Percentiles rank a stretch among this genome's conserved stretches.
These are phyloP conservation scores for Pollenia griseotomentosa DNA, from an alignment of 2,888 invertebrate genomes.

Conservation along the genomic window DNA sequence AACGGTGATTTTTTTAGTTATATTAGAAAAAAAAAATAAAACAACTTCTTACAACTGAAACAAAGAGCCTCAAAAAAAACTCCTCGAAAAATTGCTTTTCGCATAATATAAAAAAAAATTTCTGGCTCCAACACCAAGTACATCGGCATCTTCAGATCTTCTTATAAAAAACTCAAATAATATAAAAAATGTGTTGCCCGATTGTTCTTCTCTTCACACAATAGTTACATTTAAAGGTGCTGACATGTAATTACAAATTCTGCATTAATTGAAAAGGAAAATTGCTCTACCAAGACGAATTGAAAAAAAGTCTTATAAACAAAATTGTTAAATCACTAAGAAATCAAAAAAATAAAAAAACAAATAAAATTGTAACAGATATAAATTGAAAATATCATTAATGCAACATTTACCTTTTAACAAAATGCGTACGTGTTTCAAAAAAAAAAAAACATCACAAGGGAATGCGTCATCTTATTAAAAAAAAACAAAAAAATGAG, in stretches of 20 bases:
- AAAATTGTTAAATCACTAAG: slow-evolving; percentile 44
- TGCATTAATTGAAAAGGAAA: slow-evolving; percentile 3
- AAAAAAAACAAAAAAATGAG: slow-evolving; percentile 22
- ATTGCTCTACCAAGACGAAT: slow-evolving; percentile 55
- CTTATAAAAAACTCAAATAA: background rate
- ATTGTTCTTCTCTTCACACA: slow-evolving; percentile 17
- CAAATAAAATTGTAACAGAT: slow-evolving; percentile 51
- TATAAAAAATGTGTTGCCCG: slow-evolving; percentile 12
- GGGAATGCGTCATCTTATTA: slow-evolving; percentile 37
- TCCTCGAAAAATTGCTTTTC: too few relatives aligned
- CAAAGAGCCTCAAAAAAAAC: too few relatives aligned
- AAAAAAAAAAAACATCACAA: slow-evolving; percentile 46
- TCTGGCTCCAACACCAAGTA: background rate
- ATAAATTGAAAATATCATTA: slow-evolving; percentile 59
- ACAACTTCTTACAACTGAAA: too few relatives aligned
- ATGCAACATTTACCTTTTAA: slow-evolving; percentile 51
- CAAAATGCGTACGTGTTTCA: slow-evolving; percentile 10
- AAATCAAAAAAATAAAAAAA: slow-evolving; percentile 5
- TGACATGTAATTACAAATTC: slow-evolving; percentile 35
- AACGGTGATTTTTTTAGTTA: too few relatives aligned
- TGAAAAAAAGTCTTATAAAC: background rate
- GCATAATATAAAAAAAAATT: too few relatives aligned
- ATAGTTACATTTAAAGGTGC: slow-evolving; percentile 34
- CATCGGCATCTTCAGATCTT: slow-evolving; percentile 29
- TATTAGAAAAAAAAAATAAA: too few relatives aligned